These are phyloP conservation scores for Silvanus unidentatus DNA, from an alignment of 2,888 invertebrate genomes.

Conservation along the genomic window DNA sequence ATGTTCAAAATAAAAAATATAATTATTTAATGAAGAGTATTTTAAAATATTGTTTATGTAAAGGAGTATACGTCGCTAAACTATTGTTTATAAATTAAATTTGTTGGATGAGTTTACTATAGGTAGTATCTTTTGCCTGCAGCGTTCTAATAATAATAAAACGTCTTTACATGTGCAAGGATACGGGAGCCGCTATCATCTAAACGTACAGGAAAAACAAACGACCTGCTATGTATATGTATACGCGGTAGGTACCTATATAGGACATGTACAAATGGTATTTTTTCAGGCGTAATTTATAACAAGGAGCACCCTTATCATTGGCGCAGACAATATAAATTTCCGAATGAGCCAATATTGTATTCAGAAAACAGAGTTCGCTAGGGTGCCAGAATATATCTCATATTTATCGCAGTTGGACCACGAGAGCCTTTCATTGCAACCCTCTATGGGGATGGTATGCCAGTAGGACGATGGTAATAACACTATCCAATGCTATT, in stretches of 20 bases:
- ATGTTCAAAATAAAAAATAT: too few relatives aligned
- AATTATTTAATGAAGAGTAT: too few relatives aligned
- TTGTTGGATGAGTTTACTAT: too few relatives aligned
- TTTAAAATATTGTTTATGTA: too few relatives aligned
- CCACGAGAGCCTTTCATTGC: constrained; percentile 31
- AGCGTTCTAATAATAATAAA: too few relatives aligned
- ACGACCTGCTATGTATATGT: constrained; percentile 17
- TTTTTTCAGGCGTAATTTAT: constrained; percentile 42
- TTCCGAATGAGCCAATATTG: constrained; percentile 43
- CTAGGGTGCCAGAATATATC: constrained; percentile 38
- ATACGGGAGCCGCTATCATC: too few relatives aligned
- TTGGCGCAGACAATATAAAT: constrained; percentile 44
- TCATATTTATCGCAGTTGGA: constrained; percentile 42
- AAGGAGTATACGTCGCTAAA: too few relatives aligned
- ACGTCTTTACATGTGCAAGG: too few relatives aligned
- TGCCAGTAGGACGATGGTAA: constrained; percentile 28
- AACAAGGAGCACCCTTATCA: constrained; percentile 40
- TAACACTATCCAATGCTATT: constrained; percentile 43
- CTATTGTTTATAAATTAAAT: too few relatives aligned
- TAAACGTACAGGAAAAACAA: constrained; percentile 4
- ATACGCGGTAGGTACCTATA: constrained; percentile 23
- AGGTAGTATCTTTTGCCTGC: not conserved
- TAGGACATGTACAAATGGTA: constrained; percentile 40
- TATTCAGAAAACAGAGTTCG: constrained; percentile 33
- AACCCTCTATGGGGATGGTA: not conserved